Evolutionary conservation across 2,113 vertebrate genomes (phyloP), one percentile per base, ranked within the genome.

Genomic region (Cyprinodon brontotheroides): DNA sequence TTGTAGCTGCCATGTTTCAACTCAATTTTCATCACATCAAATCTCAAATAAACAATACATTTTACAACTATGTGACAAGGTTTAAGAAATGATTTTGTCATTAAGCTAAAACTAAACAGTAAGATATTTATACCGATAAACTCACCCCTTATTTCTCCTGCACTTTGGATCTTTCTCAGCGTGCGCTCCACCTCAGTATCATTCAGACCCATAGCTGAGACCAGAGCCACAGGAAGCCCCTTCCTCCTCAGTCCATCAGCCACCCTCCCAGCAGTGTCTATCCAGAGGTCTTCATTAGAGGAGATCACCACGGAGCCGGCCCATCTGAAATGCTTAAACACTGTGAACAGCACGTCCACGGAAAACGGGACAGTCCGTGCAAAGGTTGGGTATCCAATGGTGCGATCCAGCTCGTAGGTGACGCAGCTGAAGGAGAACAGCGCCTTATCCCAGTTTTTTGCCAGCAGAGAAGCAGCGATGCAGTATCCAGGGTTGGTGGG

Each of bases 401-500:
- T 81, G 1, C 90, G 92, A 77, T 96, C 94, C 85, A 97, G 86
- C 57, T 97, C 94, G 0, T 95, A 93, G 81, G 94, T 95, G 11
- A 96, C 62, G 40, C 96, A 97, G 61, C 92, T 92, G 92, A 95
- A 96, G 0, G 97, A 97, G 85, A 98, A 97, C 41, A 98, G 75
- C 37, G 95, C 93, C 89, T 97, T 97, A 37, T 96, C 83, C 97
- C 96, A 98, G 87, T 92, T 95, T 84, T 94, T 94, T 65, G 89
- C 91, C 78, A 98, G 80, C 77, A 96, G 89, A 0, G 93, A 87
- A 0, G 95, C 96, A 5, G 93, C 93, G 5, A 95, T 94, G 7
- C 96, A 98, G 87, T 96, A 97, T 10, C 96, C 95, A 0, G 96
- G 95, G 74, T 97, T 98, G 64, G 94, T 79, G 67, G 95, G 96